Conservation (phyloP, 64 coral and sea anemone species). For the Actinia tenebrosa region DNA sequence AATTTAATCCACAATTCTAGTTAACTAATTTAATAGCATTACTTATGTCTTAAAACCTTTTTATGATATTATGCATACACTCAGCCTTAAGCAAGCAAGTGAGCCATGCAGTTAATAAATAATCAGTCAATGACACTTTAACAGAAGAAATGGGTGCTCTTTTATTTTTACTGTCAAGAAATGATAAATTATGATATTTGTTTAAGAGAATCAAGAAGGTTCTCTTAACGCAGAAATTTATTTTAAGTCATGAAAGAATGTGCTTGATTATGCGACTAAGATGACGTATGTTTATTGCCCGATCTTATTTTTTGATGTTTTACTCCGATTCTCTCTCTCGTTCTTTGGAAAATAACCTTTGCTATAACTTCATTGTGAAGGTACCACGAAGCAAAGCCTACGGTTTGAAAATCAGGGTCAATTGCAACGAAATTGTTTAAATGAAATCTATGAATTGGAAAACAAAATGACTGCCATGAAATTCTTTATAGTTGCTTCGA, state of each 20-base stretch:
- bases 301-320: background rate
- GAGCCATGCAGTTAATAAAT: background rate
- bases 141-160: background rate
- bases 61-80: background rate
- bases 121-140: background rate
- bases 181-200: slow-evolving; percentile 4
- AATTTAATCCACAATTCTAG: background rate
- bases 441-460: background rate
- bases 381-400: background rate
- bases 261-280: background rate
- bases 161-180: background rate
- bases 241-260: background rate
- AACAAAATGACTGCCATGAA: background rate
- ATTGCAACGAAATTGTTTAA: background rate
- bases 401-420: background rate
- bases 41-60: background rate
- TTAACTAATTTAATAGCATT: background rate
- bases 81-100: background rate
- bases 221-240: background rate
- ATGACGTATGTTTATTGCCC: background rate
- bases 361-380: background rate
- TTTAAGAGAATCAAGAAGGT: slow-evolving; percentile 2
- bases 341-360: background rate
- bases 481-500: background rate
- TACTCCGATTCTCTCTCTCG: background rate